phyloP scores from a whole-genome alignment of 2,888 invertebrate species.

The Melanotus villosus region DNA sequence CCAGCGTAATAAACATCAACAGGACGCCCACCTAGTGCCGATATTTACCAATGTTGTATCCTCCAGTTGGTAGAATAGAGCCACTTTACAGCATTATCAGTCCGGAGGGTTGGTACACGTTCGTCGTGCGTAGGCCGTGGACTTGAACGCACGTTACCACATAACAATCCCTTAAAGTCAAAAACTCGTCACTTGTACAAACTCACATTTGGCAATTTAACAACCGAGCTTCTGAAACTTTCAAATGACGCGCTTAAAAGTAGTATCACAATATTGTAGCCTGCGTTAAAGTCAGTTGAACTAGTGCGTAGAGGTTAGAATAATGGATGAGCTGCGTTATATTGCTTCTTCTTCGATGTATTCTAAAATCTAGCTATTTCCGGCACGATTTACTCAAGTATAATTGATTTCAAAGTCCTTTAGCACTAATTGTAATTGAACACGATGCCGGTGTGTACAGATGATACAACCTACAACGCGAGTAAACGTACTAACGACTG shows the following conservation, averaged over 20 bases:
- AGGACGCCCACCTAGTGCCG: neutral
- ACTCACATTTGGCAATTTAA: constrained; percentile 9
- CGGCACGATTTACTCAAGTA: neutral
- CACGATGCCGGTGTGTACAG: constrained; percentile 30
- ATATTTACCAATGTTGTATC: constrained; percentile 26
- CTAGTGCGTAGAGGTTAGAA: constrained; percentile 48
- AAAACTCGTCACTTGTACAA: constrained; percentile 1
- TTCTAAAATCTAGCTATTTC: neutral
- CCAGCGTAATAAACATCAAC: constrained; percentile 16
- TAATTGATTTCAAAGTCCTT: constrained; percentile 13
- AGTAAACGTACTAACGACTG: constrained; percentile 24
- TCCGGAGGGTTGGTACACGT: constrained; percentile 5
- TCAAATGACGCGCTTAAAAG: constrained; percentile 21
- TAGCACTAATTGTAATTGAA: constrained; percentile 25
- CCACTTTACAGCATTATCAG: constrained; percentile 7
- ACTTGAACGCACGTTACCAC: constrained; percentile 16
- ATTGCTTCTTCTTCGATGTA: constrained; percentile 48
- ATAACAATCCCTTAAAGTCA: neutral
- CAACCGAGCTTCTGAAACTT: neutral
- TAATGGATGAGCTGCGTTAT: constrained; percentile 48
- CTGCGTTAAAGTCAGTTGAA: constrained; percentile 23
- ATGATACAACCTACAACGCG: constrained; percentile 26
- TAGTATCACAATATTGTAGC: constrained; percentile 31
- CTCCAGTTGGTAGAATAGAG: constrained; percentile 5
- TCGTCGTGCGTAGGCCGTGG: constrained; percentile 3